Conservation (phyloP, 2,797 vertebrate genomes). For the Acanthurus leucopareius region DNA sequence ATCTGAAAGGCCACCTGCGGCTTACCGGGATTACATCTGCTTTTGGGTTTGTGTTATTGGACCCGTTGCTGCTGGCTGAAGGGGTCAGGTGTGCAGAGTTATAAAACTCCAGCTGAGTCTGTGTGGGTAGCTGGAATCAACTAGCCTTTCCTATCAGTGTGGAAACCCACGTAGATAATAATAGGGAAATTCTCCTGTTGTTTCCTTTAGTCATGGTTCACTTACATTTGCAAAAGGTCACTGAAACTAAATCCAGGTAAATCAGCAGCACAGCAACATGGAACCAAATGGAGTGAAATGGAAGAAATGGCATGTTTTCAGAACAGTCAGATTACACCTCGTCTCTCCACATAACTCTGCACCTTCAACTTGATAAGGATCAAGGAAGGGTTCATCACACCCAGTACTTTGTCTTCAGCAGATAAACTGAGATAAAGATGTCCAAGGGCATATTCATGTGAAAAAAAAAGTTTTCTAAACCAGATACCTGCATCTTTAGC, state of each 20-base stretch:
- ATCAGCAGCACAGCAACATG: conserved; percentile 23
- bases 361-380: conserved; percentile 61
- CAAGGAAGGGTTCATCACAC: conserved; percentile 55
- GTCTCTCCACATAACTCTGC: conserved; percentile 16
- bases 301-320: conserved; percentile 6
- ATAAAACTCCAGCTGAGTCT: conserved; percentile 67
- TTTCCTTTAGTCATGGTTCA: conserved; percentile 49
- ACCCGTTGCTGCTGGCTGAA: conserved; percentile 58
- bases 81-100: conserved; percentile 62
- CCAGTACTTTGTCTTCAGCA: conserved; percentile 56
- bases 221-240: conserved; percentile 53
- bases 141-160: conserved; percentile 46
- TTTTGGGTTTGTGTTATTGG: conserved; percentile 73
- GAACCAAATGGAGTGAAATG: conserved; percentile 19
- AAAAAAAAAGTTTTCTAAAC: neutral
- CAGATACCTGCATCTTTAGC: neutral
- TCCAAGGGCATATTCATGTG: conserved; percentile 17
- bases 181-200: conserved; percentile 67
- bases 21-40: conserved; percentile 80
- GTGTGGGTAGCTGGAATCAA: conserved; percentile 61
- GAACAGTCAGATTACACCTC: neutral
- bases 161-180: conserved; percentile 70
- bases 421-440: conserved; percentile 55
- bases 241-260: conserved; percentile 40
- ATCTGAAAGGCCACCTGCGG: conserved; percentile 81